A percentile compares a stretch with the other conserved stretches of the same genome.
phyloP scores from a whole-genome alignment of 2,888 invertebrate genomes.

The Harmothoe impar region DNA sequence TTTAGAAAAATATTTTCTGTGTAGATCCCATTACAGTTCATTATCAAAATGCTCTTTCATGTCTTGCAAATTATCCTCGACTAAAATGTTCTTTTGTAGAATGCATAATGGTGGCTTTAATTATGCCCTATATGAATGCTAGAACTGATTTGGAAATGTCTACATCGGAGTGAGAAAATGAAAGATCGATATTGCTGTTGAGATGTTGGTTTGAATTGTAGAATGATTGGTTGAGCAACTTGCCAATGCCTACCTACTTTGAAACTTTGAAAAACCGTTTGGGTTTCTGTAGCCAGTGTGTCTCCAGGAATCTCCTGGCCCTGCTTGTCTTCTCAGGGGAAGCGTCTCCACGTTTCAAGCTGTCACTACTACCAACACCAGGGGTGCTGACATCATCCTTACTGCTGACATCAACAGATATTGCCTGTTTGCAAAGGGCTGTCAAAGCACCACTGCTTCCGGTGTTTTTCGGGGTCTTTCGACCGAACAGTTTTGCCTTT shows the following conservation, averaged over 20 bases:
- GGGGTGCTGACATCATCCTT: neutral
- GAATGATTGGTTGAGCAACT: too few species aligned
- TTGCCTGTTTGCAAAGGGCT: slow-evolving; percentile 80
- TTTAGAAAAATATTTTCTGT: too few species aligned
- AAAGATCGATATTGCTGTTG: too few species aligned
- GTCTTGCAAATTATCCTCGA: too few species aligned
- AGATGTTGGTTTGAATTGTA: too few species aligned
- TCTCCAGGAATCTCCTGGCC: slow-evolving; percentile 74
- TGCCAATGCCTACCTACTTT: slow-evolving; percentile 77
- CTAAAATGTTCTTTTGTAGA: too few species aligned
- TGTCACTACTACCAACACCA: neutral
- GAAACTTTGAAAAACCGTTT: slow-evolving; percentile 82
- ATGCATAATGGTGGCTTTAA: too few species aligned
- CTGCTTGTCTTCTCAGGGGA: slow-evolving; percentile 12
- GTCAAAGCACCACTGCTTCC: slow-evolving; percentile 76
- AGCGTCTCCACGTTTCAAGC: neutral
- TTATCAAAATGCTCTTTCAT: too few species aligned
- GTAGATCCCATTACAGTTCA: too few species aligned
- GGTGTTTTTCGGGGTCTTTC: neutral
- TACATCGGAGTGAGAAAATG: too few species aligned
- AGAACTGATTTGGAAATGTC: too few species aligned
- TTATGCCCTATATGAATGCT: too few species aligned
- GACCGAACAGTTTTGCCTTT: slow-evolving; percentile 41
- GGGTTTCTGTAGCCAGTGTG: slow-evolving; percentile 80
- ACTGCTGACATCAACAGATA: slow-evolving; percentile 76